phyloP scores from a whole-genome alignment of 1,140 invertebrate genomes.

The Macrosteles quadrilineatus region DNA sequence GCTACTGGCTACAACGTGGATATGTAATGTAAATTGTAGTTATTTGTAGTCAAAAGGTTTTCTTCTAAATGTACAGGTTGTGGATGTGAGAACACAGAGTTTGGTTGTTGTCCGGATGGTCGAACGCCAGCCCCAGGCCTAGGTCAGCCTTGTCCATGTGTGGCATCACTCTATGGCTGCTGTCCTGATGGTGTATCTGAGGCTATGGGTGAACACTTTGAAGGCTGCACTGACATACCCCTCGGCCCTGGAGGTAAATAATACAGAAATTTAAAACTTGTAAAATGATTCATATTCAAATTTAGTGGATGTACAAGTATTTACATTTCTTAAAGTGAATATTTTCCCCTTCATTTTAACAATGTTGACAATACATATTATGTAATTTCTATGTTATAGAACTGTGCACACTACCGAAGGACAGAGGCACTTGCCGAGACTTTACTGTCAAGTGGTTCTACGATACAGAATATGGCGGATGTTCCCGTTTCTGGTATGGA shows the following conservation, averaged over 20 bases:
- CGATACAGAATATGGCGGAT: constrained; percentile 84
- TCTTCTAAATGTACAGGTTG: constrained; percentile 60
- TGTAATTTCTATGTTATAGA: too few species aligned
- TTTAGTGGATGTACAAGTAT: too few species aligned
- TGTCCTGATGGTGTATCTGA: constrained; percentile 79
- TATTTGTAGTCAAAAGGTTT: constrained; percentile 47
- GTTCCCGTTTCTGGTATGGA: constrained; percentile 93
- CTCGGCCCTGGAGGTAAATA: constrained; percentile 61
- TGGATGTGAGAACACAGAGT: constrained; percentile 74
- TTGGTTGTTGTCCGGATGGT: constrained; percentile 87
- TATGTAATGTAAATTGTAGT: too few species aligned
- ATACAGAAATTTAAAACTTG: too few species aligned
- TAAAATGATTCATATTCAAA: too few species aligned
- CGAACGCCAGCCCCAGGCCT: constrained; percentile 71
- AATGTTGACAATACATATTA: too few species aligned
- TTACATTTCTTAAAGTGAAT: too few species aligned
- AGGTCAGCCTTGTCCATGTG: constrained; percentile 72
- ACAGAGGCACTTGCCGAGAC: constrained; percentile 77
- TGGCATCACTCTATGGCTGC: constrained; percentile 78
- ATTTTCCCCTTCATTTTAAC: too few species aligned
- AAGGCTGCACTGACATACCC: constrained; percentile 73
- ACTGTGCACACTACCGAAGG: constrained; percentile 70
- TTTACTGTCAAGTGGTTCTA: constrained; percentile 90
- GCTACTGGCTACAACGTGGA: too few species aligned
- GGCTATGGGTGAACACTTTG: constrained; percentile 79